Percentiles rank a stretch among this genome's conserved stretches.
phyloP scores from a whole-genome alignment of 2,113 vertebrate genomes.

The Odobenus rosmarus region DNA sequence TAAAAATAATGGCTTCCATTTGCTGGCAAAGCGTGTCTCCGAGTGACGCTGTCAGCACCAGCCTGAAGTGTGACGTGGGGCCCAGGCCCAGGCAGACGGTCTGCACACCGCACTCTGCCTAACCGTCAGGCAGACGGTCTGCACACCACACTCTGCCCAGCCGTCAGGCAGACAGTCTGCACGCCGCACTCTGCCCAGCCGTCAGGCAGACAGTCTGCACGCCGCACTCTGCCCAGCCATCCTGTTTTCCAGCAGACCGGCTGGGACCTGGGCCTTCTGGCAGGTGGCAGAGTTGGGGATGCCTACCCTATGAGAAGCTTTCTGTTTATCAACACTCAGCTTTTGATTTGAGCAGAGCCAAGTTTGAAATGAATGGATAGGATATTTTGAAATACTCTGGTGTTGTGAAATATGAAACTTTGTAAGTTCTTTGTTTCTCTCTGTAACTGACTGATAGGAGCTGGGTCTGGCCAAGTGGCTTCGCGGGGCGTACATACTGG shows the following conservation, averaged over 20 bases:
- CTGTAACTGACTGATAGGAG: background rate
- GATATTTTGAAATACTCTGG: slow-evolving; percentile 61
- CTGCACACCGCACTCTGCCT: no score
- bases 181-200: background rate
- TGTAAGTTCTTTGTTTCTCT: slow-evolving; percentile 62
- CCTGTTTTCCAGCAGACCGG: fast-evolving
- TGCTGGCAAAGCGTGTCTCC: fast-evolving
- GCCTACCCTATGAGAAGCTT: slow-evolving; percentile 6
- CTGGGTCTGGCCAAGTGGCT: background rate
- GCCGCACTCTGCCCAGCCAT: background rate
- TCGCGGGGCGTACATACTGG: fast-evolving
- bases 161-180: fast-evolving
- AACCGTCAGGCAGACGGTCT: no score
- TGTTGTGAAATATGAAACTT: slow-evolving; percentile 78
- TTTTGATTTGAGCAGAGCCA: background rate
- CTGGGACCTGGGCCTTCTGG: background rate
- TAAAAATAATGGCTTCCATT: fast-evolving
- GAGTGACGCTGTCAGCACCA: fast-evolving
- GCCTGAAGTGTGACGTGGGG: background rate
- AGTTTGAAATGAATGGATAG: slow-evolving; percentile 70
- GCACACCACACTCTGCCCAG: no score
- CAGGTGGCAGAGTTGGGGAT: background rate
- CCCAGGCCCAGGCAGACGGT: background rate
- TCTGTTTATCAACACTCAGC: background rate
- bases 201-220: no score